Evolutionary conservation across 2,797 vertebrate species (phyloP), one percentile per base, ranked within the genome.

Genomic region (Artibeus jamaicensis): DNA sequence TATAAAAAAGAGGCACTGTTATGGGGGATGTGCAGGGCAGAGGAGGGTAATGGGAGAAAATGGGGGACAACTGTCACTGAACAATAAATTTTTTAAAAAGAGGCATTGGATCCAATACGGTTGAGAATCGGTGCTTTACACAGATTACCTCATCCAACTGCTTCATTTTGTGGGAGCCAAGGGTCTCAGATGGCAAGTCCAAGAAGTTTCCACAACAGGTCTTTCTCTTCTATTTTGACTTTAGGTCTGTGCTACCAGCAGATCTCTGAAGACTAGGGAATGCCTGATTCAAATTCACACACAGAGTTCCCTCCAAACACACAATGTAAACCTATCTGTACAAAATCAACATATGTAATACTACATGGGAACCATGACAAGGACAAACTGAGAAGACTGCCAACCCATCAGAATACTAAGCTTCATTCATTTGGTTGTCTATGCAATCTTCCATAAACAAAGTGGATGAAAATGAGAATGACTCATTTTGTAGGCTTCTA

Each of bases 401-500:
- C 50, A 73, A 42, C 26, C 85, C 74, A 70, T 14, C 11, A 29
- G 34, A 73, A 96, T 92, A 78, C 44, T 11, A 48, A 90, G 55
- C 53, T 92, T 46, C 78, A 29, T 84, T 94, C 68, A 55, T 79
- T 78, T n/a, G 53, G 29, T 39, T 92, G 53, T 57, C 78, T 68
- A 9, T 32, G 32, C 11, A 55, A 34, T 59, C 50, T 70, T 87
- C 59, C 44, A 42, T 14, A 95, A 95, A 68, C 57, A 76, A 91
- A 81, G n/a, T 46, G 88, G 91, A 93, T 55, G 70, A 74, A 95
- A 93, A 94, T 1, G 16, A 71, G 39, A 86, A 48, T 91, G 85
- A 97, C 67, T 97, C 93, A 96, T 74, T 84, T 95, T 50, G 85
- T 92, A 93, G 67, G 83, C 57, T 96, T 95, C 92, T 95, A 89